phyloP scores from a whole-genome alignment of 1,140 invertebrate genomes.

The Eufriesea mexicana region DNA sequence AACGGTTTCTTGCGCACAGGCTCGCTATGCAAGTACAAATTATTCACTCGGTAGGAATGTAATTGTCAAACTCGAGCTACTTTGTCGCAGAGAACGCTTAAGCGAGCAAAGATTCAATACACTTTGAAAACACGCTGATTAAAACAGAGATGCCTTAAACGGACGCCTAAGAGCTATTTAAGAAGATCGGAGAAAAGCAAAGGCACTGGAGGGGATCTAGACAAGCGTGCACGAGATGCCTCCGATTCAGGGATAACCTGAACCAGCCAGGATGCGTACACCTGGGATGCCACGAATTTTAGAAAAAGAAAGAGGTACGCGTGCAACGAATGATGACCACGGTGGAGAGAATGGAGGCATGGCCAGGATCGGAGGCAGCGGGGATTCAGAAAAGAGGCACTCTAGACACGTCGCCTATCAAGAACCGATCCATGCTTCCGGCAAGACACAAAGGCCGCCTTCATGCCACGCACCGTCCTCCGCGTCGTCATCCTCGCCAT shows the following conservation, averaged over 20 bases:
- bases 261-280: too few species aligned
- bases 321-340: not conserved
- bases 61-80: not conserved
- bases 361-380: constrained; percentile 26
- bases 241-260: too few species aligned
- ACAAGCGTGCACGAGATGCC: too few species aligned
- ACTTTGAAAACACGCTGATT: too few species aligned
- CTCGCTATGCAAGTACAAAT: not conserved
- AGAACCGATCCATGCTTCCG: constrained; percentile 77
- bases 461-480: constrained; percentile 68
- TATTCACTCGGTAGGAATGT: not conserved
- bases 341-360: constrained; percentile 9
- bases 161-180: too few species aligned
- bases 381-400: constrained; percentile 58
- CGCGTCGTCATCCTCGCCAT: constrained; percentile 50
- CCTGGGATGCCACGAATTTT: not conserved
- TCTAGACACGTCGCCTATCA: constrained; percentile 70
- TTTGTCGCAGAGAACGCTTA: too few species aligned
- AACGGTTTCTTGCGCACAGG: not conserved
- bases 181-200: too few species aligned
- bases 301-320: not conserved
- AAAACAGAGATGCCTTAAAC: too few species aligned
- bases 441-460: constrained; percentile 75
- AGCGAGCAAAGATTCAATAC: too few species aligned
- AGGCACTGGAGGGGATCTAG: too few species aligned